A percentile compares a stretch with the other conserved stretches of the same genome.
Evolutionary conservation across 2,113 vertebrate species (phyloP).

Genomic region (Peucedramus taeniatus): DNA sequence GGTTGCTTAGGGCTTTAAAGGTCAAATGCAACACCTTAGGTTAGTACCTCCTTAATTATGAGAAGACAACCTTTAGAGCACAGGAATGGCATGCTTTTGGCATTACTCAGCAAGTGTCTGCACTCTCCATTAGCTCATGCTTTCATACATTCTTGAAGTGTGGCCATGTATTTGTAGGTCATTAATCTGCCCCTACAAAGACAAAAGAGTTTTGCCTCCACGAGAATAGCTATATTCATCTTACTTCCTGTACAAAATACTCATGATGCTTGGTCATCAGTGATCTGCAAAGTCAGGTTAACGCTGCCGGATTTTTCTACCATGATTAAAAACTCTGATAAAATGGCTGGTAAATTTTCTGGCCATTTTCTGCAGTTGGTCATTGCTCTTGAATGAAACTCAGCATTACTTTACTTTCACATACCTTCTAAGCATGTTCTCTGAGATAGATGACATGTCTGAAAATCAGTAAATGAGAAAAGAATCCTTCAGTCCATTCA

Average conservation of each 20-base stretch:
- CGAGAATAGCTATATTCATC: not conserved
- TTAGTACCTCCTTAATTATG: not conserved
- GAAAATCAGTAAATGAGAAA: not conserved
- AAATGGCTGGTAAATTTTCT: not conserved
- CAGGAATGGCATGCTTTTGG: not conserved
- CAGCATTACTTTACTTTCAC: not conserved
- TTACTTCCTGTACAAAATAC: not conserved
- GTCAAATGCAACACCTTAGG: not conserved
- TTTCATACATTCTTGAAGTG: not conserved
- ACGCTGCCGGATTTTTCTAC: not conserved
- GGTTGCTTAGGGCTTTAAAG: not conserved
- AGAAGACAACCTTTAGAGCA: not conserved
- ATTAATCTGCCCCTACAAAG: not conserved
- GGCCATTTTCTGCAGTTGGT: not conserved
- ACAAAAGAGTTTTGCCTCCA: not conserved
- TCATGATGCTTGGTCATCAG: not conserved
- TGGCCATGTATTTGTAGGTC: not conserved
- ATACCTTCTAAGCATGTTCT: not conserved
- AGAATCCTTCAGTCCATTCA: not conserved
- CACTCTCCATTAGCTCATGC: not conserved
- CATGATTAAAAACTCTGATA: not conserved
- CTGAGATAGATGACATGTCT: not conserved
- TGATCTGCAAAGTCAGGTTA: not conserved
- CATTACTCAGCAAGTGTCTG: not conserved
- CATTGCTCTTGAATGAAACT: not conserved